These are phyloP conservation scores for Lethenteron reissneri DNA, from an alignment of 2,113 vertebrate genomes.

Conservation along the genomic window DNA sequence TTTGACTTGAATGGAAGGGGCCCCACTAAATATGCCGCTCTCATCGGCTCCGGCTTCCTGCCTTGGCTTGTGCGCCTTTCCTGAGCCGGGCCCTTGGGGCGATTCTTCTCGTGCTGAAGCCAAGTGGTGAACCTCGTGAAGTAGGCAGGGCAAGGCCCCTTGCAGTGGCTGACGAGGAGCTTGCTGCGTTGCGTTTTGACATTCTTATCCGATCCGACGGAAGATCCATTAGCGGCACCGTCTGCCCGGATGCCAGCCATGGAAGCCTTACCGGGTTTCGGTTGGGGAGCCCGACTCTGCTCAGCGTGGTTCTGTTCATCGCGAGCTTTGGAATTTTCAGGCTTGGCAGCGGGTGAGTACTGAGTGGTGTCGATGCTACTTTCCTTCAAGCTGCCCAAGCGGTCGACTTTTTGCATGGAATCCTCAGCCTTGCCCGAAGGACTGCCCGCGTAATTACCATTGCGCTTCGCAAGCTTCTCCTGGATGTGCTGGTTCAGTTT, in stretches of 20 bases:
- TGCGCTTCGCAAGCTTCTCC: neutral
- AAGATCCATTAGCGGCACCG: too few relatives aligned
- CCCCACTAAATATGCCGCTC: neutral
- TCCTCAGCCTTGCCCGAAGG: neutral
- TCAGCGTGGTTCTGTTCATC: neutral
- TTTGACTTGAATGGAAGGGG: neutral
- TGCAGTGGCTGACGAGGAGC: conserved; percentile 51
- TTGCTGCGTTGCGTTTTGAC: neutral
- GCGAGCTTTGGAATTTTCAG: too few relatives aligned
- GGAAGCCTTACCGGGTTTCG: too few relatives aligned
- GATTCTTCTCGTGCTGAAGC: conserved; percentile 49
- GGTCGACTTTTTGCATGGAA: neutral
- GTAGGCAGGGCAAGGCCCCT: conserved; percentile 74
- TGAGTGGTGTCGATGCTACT: neutral
- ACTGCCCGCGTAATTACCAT: too few relatives aligned
- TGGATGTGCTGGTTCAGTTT: neutral
- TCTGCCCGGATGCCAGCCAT: too few relatives aligned
- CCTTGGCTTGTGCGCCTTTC: conserved; percentile 28
- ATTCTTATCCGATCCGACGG: too few relatives aligned
- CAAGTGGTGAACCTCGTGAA: conserved; percentile 89
- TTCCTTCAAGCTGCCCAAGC: too few relatives aligned
- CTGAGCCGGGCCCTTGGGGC: conserved; percentile 39
- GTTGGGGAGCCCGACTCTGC: neutral
- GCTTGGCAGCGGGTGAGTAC: neutral
- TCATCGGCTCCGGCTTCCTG: conserved; percentile 38